phyloP scores from a whole-genome alignment of 1,140 invertebrate genomes.

The Drosophila grimshawi region DNA sequence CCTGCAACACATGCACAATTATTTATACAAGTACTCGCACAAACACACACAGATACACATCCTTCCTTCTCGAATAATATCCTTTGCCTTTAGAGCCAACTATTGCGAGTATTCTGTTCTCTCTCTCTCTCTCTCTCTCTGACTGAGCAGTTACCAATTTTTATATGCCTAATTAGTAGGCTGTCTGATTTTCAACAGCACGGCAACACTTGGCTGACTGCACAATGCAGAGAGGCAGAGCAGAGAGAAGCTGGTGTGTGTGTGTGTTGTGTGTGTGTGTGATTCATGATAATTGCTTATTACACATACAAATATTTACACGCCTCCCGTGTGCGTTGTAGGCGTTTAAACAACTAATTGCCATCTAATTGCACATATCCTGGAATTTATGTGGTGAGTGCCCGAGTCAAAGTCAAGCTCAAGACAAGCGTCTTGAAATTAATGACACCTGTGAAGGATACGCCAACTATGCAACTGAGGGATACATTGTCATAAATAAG shows the following conservation, averaged over 20 bases:
- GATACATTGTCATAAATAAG: neutral
- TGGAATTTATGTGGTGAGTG: constrained; percentile 36
- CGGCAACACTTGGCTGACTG: constrained; percentile 1
- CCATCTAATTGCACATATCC: constrained; percentile 51
- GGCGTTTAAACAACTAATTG: constrained; percentile 50
- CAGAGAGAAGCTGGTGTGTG: neutral
- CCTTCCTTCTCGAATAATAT: too few species aligned
- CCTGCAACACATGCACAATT: constrained; percentile 61
- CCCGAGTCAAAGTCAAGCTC: neutral
- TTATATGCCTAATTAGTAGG: constrained; percentile 66
- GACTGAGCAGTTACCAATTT: constrained; percentile 42
- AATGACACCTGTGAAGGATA: constrained; percentile 22
- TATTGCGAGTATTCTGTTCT: neutral
- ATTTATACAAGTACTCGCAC: constrained; percentile 35
- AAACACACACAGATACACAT: too few species aligned
- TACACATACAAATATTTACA: constrained; percentile 51
- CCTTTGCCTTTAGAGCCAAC: neutral
- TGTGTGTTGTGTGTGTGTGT: constrained; percentile 28
- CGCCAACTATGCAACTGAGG: neutral
- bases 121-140: neutral
- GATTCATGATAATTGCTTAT: constrained; percentile 70
- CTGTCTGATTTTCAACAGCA: constrained; percentile 37
- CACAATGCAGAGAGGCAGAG: neutral
- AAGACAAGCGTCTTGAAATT: constrained; percentile 24
- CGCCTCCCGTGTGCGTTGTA: constrained; percentile 10